These are phyloP conservation scores for Lasioglossum oenotherae DNA, from an alignment of 2,888 invertebrate genomes.

Conservation along the genomic window DNA sequence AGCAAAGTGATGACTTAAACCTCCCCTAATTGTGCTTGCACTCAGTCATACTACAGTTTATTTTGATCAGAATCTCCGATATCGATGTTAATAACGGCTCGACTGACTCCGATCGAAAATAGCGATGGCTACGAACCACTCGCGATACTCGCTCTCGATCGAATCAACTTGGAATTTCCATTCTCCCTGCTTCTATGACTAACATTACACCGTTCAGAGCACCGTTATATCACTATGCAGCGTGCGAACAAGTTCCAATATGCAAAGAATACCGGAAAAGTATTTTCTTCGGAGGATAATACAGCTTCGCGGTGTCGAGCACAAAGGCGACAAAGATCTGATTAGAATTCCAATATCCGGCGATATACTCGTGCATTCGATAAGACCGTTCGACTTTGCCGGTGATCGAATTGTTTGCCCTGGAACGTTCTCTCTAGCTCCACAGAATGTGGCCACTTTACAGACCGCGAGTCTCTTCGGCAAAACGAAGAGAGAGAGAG, in stretches of 20 bases:
- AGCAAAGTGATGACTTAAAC: not conserved
- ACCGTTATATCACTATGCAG: not conserved
- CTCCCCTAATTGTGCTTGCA: not conserved
- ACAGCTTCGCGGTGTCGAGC: not conserved
- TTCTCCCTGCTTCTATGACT: not conserved
- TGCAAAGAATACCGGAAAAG: not conserved
- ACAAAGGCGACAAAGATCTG: conserved; percentile 9
- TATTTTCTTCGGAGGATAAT: not conserved
- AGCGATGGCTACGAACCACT: not conserved
- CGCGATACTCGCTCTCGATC: not conserved
- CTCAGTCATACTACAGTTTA: not conserved
- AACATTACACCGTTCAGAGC: not conserved
- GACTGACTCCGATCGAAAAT: not conserved
- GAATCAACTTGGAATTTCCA: not conserved
- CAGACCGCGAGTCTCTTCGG: not conserved
- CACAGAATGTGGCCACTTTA: not conserved
- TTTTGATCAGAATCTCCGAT: not conserved
- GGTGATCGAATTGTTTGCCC: conserved; percentile 2
- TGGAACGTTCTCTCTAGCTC: not conserved
- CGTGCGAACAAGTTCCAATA: not conserved
- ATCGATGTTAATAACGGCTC: not conserved
- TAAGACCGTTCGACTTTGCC: conserved; percentile 3
- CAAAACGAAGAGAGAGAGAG: not conserved
- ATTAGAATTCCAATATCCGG: not conserved
- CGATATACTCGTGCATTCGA: not conserved